Base-by-base conservation (phyloP, 2,797 vertebrate species). In the Sitta carolinensis region DNA sequence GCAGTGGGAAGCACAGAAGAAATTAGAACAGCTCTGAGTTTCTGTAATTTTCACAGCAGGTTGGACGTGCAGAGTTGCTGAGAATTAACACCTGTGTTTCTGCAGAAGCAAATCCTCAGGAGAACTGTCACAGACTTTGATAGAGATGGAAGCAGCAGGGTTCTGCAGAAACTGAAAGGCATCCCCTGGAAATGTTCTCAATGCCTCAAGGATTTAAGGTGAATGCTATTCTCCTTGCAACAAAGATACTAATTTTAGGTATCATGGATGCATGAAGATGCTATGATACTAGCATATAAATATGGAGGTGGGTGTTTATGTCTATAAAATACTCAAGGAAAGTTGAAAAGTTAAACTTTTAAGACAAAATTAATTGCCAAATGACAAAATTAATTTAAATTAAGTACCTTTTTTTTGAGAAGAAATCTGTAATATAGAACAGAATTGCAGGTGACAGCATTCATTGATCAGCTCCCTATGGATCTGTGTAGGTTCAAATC, bases 31-130 rank as follows among this genome's bases (percentile, higher is more conserved):
- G 59, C 51, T 76, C 80, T 42, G 77, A 66, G 66, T 77, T 89
- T 92, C 79, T 85, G 76, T 84, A 78, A 84, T 96, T 93, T 96
- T 95, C 93, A 92, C 95, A 95, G 93, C 40, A 1, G 91, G 82
- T 54, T 83, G 76, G 93, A 94, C 82, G 68, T 42, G 84, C 68
- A 85, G 82, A 92, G 79, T 51, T 86, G 66, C 74, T 91, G 77
- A 95, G 91, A 94, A 91, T 91, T 84, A 94, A 59, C 89, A 94
- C 91, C 89, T 73, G 61, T 91, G 77, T 52, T 91, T 84, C 83
- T 84, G 62, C 70, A 86, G 75, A 78, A 88, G 45, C 23, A 78
- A 93, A 93, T 86, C 74, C 90, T 96, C 87, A 69, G 87, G 76
- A 95, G 85, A 86, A 69, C 58, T 64, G 76, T 82, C 89, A 80